Percentiles rank a stretch among this genome's conserved stretches.
Evolutionary conservation across 2,113 vertebrate genomes (phyloP).

Genomic region (Lagenorhynchus albirostris): DNA sequence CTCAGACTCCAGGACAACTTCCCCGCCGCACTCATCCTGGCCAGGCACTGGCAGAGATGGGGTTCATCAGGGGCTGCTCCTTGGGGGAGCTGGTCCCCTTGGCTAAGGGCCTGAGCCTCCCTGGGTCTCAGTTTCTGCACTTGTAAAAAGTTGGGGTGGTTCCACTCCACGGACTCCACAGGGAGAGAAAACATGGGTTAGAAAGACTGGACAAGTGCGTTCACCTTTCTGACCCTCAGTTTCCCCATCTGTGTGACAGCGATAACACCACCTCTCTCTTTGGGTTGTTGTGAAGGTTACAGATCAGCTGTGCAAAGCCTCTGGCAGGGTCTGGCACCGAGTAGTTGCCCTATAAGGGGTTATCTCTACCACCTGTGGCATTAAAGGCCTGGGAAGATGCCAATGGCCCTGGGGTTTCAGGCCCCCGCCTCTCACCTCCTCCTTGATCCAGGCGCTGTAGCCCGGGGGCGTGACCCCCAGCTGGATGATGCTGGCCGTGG

Average conservation of each 20-base stretch:
- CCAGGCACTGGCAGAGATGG: not conserved
- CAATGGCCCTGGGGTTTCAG: not conserved
- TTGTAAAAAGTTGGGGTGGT: not conserved
- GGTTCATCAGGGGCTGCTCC: not conserved
- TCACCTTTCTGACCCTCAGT: not conserved
- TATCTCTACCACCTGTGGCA: not conserved
- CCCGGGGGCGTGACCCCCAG: conserved; percentile 93
- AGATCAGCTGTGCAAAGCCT: not conserved
- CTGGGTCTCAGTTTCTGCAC: not conserved
- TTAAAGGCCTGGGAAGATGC: not conserved
- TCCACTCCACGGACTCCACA: not conserved
- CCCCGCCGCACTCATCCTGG: not conserved
- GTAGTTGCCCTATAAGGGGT: not conserved
- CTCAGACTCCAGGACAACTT: not conserved
- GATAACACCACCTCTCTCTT: not conserved
- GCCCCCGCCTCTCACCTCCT: conserved; percentile 87
- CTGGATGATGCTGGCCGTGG: conserved; percentile 91
- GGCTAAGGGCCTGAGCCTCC: not conserved
- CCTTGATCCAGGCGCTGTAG: conserved; percentile 95
- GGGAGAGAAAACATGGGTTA: not conserved
- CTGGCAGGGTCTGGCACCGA: not conserved
- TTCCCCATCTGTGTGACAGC: not conserved
- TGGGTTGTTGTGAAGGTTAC: not conserved
- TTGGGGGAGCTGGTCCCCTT: not conserved
- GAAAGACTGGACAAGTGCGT: not conserved